Percentiles rank a stretch among this genome's conserved stretches.
Evolutionary conservation across 2,888 invertebrate species (phyloP).

Genomic region (Belgica antarctica): DNA sequence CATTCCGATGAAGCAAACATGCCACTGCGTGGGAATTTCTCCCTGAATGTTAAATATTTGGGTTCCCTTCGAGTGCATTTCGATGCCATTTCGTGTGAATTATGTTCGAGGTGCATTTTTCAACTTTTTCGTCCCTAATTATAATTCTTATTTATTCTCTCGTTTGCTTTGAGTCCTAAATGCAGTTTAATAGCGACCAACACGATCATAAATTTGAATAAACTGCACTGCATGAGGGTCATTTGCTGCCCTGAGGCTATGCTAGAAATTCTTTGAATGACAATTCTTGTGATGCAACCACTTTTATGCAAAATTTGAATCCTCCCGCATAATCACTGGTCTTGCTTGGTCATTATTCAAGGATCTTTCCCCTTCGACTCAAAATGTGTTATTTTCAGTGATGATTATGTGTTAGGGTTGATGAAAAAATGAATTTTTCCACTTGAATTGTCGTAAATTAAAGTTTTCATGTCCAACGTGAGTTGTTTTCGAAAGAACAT

Average conservation of each 20-base stretch:
- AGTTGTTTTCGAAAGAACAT: neutral
- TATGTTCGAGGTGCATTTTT: slow-evolving; percentile 2
- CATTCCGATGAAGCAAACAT: neutral
- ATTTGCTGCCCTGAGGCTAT: neutral
- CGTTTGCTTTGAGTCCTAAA: slow-evolving; percentile 25
- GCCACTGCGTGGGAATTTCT: slow-evolving; percentile 27
- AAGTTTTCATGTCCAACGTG: slow-evolving; percentile 1
- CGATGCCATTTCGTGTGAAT: slow-evolving; percentile 12
- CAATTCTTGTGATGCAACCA: neutral
- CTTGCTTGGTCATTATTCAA: neutral
- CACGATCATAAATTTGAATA: slow-evolving; percentile 44
- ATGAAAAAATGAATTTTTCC: slow-evolving; percentile 29
- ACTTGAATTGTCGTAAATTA: slow-evolving; percentile 20
- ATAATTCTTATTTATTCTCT: slow-evolving; percentile 22
- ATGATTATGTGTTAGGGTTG: too few species aligned
- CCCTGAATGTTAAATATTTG: neutral
- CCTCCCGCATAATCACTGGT: slow-evolving; percentile 6
- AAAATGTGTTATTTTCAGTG: too few species aligned
- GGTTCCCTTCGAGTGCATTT: neutral
- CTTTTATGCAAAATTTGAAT: neutral
- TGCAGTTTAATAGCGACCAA: neutral
- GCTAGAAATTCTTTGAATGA: slow-evolving; percentile 5
- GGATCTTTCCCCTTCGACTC: neutral
- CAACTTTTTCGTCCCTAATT: slow-evolving; percentile 32
- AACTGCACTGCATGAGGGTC: slow-evolving; percentile 35